Conservation (phyloP, 2,888 invertebrate genomes). For the Pilophorus perplexus region DNA sequence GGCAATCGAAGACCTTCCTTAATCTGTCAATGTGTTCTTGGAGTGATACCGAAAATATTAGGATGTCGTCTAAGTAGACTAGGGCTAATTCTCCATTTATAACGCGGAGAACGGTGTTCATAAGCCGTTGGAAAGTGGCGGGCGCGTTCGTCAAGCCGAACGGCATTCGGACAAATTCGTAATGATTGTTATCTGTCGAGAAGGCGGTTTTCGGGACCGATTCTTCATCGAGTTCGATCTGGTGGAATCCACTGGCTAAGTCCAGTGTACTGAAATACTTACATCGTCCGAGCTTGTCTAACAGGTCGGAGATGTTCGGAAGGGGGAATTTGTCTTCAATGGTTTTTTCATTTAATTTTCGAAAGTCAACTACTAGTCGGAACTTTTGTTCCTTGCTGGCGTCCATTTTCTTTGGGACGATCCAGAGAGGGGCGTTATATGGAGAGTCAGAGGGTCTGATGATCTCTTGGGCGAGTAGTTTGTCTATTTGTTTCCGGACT, state of each 20-base stretch:
- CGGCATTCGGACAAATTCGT: conserved; percentile 14
- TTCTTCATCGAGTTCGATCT: conserved; percentile 12
- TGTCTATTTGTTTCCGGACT: conserved; percentile 6
- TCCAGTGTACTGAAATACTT: conserved; percentile 48
- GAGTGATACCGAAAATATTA: not conserved
- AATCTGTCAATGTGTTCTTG: not conserved
- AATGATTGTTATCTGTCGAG: not conserved
- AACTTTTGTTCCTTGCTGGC: conserved; percentile 18
- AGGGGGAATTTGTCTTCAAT: conserved; percentile 30
- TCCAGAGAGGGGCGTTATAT: conserved; percentile 19
- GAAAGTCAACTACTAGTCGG: conserved; percentile 14
- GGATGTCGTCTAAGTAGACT: conserved; percentile 6
- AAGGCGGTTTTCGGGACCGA: conserved; percentile 21
- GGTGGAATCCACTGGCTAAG: conserved; percentile 40
- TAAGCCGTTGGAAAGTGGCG: conserved; percentile 11
- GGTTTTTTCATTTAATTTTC: conserved; percentile 12
- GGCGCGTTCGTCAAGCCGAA: conserved; percentile 7
- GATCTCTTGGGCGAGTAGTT: not conserved
- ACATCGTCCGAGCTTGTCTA: conserved; percentile 46
- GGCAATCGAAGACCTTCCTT: not conserved
- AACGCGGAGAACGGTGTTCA: not conserved
- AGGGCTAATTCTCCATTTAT: not conserved
- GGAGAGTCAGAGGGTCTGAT: not conserved
- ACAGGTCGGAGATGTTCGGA: conserved; percentile 27
- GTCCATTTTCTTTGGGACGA: conserved; percentile 21